Evolutionary conservation across 2,888 invertebrate species (phyloP), one percentile per base, ranked within the genome.

Genomic region (Zygogramma bicolorata): DNA sequence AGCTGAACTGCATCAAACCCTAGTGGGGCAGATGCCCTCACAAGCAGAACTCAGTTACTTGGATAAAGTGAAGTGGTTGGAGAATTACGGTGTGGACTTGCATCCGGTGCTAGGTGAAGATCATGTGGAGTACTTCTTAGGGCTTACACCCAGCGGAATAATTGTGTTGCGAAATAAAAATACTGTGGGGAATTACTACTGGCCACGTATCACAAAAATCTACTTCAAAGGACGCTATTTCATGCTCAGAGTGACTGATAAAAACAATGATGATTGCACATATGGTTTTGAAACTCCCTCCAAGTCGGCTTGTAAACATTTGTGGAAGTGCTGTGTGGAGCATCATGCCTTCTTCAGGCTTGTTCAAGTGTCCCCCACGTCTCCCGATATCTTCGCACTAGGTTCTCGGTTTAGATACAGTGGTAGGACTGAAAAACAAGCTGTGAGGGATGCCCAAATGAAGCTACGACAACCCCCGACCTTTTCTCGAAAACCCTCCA

Each of bases 41-140:
- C 93, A 95, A 80, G 97, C 97, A 38, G 98, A 98, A 89, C 90
- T 97, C 83, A 96, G 95, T 89, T 98, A 96, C 89, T 91, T 98
- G 87, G 97, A 98, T 88, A 97, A 97, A 91, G 96, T 97, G 81
- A 98, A 98, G 91, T 98, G 98, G 98, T 91, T 98, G 84, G 98
- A 98, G 87, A 97, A 98, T 96, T 98, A 98, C 86, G 98, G 98
- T 63, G 97, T 98, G 61, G 98, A 98, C 89, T 91, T 98, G 81
- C 98, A 98, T 89, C 97, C 97, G 65, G 98, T 98, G 74, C 88
- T 97, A 92, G 97, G 97, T 74, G 97, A 98, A 89, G 97, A 97
- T 88, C 97, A 95, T 85, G 95, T 97, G 76, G 98, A 98, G 87
- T 98, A 98, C 88, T 98, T 96, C 88, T 90, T 98, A 85, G 98